Percentiles rank a stretch among this genome's conserved stretches.
Evolutionary conservation across 1,140 invertebrate genomes (phyloP).

Genomic region (Drosophila santomea): DNA sequence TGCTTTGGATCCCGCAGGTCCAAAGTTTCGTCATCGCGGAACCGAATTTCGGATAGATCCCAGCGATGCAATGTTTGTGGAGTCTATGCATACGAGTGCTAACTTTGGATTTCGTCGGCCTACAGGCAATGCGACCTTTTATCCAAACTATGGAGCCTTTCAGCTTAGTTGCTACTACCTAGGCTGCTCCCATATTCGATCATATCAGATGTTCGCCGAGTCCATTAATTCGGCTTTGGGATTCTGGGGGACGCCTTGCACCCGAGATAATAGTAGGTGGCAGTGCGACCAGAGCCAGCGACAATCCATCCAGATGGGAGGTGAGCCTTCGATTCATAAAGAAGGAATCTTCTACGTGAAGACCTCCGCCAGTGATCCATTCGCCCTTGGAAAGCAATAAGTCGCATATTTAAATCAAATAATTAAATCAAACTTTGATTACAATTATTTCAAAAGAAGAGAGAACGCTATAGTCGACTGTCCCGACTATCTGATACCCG

Average conservation of each 20-base stretch:
- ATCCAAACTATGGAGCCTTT: conserved; percentile 88
- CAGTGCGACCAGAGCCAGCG: conserved; percentile 77
- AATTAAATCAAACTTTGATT: too few relatives aligned
- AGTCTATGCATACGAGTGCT: conserved; percentile 90
- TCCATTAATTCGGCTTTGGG: conserved; percentile 84
- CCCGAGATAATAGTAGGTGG: conserved; percentile 53
- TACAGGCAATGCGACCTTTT: conserved; percentile 90
- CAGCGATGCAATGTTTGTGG: conserved; percentile 89
- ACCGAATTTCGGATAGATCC: conserved; percentile 86
- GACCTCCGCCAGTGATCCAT: conserved; percentile 85
- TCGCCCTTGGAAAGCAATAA: conserved; percentile 65
- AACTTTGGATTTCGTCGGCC: conserved; percentile 85
- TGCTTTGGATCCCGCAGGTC: conserved; percentile 90
- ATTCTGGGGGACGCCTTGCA: conserved; percentile 77
- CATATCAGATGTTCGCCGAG: conserved; percentile 86
- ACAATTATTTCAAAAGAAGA: too few relatives aligned
- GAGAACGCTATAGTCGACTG: too few relatives aligned
- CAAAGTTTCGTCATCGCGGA: conserved; percentile 87
- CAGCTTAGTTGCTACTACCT: conserved; percentile 82
- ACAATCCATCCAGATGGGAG: conserved; percentile 85
- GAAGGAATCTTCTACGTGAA: conserved; percentile 85
- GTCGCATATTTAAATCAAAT: too few relatives aligned
- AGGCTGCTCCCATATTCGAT: conserved; percentile 87
- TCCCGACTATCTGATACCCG: too few relatives aligned
- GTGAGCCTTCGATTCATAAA: conserved; percentile 79